These are phyloP conservation scores for Corydoras sp. DNA, from an alignment of 2,113 vertebrate genomes.

Conservation along the genomic window DNA sequence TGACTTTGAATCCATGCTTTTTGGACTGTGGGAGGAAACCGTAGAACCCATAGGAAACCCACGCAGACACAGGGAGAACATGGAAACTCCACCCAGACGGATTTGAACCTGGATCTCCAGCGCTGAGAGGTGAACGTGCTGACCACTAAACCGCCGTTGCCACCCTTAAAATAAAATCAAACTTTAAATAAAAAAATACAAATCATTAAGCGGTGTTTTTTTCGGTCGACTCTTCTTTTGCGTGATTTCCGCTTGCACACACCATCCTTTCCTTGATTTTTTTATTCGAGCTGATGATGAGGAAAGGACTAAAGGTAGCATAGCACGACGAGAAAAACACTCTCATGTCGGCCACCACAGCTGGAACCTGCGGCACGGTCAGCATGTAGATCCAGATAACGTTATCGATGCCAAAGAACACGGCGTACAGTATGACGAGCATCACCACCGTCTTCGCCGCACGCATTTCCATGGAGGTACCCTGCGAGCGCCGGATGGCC, in stretches of 20 bases:
- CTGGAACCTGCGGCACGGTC: constrained; percentile 63
- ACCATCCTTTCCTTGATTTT: constrained; percentile 65
- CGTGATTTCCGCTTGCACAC: constrained; percentile 51
- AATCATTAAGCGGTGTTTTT: constrained; percentile 24
- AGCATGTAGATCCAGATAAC: constrained; percentile 76
- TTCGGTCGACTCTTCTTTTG: constrained; percentile 45
- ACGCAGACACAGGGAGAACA: too few species aligned
- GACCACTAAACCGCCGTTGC: too few species aligned
- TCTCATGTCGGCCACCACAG: constrained; percentile 67
- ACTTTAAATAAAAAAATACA: neutral
- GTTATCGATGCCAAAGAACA: constrained; percentile 73
- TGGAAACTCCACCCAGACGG: too few species aligned
- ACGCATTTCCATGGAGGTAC: constrained; percentile 55
- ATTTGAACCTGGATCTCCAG: too few species aligned
- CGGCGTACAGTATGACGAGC: constrained; percentile 64
- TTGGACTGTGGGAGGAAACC: too few species aligned
- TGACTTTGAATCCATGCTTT: too few species aligned
- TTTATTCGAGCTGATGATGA: constrained; percentile 70
- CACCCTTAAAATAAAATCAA: too few species aligned
- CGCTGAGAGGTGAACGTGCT: too few species aligned
- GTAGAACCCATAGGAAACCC: too few species aligned
- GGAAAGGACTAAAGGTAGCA: constrained; percentile 64
- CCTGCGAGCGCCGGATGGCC: constrained; percentile 52
- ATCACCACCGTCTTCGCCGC: constrained; percentile 68
- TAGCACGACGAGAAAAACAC: constrained; percentile 75